phyloP scores from a whole-genome alignment of 2,797 vertebrate species.

The Notamacropus eugenii region DNA sequence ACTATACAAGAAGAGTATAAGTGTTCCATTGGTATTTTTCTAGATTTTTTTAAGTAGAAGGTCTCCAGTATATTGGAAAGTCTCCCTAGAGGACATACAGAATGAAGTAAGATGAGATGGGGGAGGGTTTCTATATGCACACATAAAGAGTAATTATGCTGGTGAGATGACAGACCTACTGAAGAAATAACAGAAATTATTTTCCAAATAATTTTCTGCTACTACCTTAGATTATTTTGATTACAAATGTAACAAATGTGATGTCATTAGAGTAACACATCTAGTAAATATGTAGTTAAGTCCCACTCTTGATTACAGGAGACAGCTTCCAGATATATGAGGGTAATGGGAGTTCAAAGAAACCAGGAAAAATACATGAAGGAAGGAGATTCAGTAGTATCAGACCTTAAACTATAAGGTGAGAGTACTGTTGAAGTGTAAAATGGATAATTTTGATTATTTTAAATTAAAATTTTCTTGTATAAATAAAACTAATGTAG shows the following conservation, averaged over 20 bases:
- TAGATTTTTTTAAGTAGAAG: not conserved
- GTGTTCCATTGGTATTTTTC: not conserved
- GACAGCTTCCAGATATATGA: not conserved
- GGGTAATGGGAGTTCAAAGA: not conserved
- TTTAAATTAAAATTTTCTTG: not conserved
- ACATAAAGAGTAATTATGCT: not conserved
- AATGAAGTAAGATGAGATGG: not conserved
- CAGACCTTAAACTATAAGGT: not conserved
- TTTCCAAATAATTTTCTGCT: not conserved
- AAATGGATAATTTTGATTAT: not conserved
- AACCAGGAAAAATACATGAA: not conserved
- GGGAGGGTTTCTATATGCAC: not conserved
- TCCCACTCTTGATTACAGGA: not conserved
- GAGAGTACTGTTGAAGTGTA: not conserved
- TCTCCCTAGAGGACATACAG: not conserved
- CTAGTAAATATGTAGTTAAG: too few species aligned
- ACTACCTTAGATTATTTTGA: not conserved
- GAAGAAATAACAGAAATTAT: not conserved
- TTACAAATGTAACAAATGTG: not conserved
- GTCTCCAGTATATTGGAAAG: not conserved
- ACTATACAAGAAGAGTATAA: not conserved
- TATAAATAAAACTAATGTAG: not conserved
- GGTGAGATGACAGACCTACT: not conserved
- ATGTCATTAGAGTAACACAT: not conserved
- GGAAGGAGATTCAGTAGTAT: not conserved